Evolutionary conservation across 2,113 vertebrate species (phyloP).

Genomic region (Macaca nemestrina): DNA sequence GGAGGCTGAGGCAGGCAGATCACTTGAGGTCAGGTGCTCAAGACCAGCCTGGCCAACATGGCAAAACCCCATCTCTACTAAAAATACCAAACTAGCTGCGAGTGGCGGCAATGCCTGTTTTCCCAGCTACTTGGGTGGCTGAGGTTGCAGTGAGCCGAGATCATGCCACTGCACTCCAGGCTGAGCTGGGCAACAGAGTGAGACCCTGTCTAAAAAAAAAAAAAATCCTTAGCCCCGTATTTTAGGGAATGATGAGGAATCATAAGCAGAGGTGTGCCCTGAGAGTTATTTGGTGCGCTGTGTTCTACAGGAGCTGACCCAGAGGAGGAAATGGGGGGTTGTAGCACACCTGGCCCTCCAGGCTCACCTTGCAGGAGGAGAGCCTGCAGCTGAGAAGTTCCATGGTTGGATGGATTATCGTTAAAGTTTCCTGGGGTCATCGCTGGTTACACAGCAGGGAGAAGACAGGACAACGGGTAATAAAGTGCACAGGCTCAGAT

Average conservation of each 20-base stretch:
- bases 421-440: not conserved
- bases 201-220: too few relatives aligned
- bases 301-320: accelerated
- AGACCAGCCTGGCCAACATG: too few relatives aligned
- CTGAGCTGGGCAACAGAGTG: too few relatives aligned
- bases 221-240: not conserved
- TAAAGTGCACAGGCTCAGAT: not conserved
- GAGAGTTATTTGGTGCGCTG: accelerated
- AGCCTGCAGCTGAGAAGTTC: not conserved
- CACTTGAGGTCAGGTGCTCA: too few relatives aligned
- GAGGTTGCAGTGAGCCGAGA: too few relatives aligned
- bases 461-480: not conserved
- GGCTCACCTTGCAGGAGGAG: not conserved
- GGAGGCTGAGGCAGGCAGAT: too few relatives aligned
- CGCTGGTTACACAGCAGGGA: not conserved
- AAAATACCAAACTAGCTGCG: too few relatives aligned
- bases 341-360: accelerated
- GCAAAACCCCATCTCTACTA: too few relatives aligned
- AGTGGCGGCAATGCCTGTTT: too few relatives aligned
- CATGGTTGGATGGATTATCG: not conserved
- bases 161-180: not conserved
- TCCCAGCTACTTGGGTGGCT: too few relatives aligned
- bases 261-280: not conserved
- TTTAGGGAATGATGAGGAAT: not conserved
- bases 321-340: not conserved